Percentiles rank a stretch among this genome's conserved stretches.
Evolutionary conservation across 2,888 invertebrate species (phyloP).

Genomic region (Agriotes lineatus): DNA sequence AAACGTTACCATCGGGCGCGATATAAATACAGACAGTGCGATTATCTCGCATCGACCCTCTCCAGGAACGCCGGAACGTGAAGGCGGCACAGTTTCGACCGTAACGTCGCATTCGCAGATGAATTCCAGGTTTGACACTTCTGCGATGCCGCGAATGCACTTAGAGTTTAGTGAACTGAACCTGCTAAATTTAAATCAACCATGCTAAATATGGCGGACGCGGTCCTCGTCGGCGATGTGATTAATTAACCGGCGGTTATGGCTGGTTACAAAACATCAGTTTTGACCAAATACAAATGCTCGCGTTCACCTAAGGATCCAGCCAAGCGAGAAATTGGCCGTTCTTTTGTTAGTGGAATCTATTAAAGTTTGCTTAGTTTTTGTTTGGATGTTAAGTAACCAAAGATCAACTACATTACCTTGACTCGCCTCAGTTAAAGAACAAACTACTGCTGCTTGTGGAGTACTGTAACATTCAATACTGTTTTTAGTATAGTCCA

Average conservation of each 20-base stretch:
- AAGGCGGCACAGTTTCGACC: not conserved
- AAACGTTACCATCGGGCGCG: not conserved
- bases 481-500: too few relatives aligned
- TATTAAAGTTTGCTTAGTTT: too few relatives aligned
- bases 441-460: too few relatives aligned
- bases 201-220: constrained; percentile 15
- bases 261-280: not conserved
- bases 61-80: not conserved
- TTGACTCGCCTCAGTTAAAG: not conserved
- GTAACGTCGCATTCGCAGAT: not conserved
- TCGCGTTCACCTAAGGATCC: not conserved
- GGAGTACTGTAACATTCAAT: too few relatives aligned
- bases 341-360: not conserved
- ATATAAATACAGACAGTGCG: not conserved
- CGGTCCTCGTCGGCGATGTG: not conserved
- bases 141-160: constrained; percentile 19
- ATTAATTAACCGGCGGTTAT: constrained; percentile 15
- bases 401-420: not conserved
- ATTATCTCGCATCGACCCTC: not conserved
- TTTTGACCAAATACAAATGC: not conserved
- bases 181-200: constrained; percentile 14
- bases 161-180: constrained; percentile 21
- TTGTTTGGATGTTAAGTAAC: not conserved
- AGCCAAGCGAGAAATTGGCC: not conserved
- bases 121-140: not conserved